phyloP scores from a whole-genome alignment of 2,113 vertebrate genomes.

The Tor tambroides region DNA sequence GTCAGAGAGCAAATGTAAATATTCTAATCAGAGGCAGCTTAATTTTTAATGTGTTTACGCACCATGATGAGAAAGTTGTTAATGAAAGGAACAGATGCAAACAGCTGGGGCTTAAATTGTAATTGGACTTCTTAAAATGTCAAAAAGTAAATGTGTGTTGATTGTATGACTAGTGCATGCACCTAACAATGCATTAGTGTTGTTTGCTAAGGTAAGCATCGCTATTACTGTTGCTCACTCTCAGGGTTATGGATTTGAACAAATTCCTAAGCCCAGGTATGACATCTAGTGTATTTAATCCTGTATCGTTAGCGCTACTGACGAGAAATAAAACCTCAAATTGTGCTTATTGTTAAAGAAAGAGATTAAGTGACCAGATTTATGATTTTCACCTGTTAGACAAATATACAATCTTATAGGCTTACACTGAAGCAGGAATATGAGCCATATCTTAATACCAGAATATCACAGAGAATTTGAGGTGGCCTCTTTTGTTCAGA shows the following conservation, averaged over 20 bases:
- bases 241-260: not conserved
- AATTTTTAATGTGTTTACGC: constrained; percentile 49
- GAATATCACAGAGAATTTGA: too few species aligned
- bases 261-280: not conserved
- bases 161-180: not conserved
- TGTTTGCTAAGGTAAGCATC: not conserved
- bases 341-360: not conserved
- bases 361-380: not conserved
- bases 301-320: not conserved
- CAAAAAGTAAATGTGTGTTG: not conserved
- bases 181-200: not conserved
- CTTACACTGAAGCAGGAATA: too few species aligned
- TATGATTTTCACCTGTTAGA: too few species aligned
- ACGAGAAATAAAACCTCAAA: not conserved
- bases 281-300: not conserved
- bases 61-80: constrained; percentile 19
- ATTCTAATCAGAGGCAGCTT: constrained; percentile 46
- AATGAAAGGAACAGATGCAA: constrained; percentile 25
- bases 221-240: not conserved
- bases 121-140: not conserved
- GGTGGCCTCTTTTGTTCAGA: too few species aligned
- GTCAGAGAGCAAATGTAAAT: constrained; percentile 53
- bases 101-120: constrained; percentile 9
- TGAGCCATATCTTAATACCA: too few species aligned
- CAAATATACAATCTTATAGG: too few species aligned